A percentile compares a stretch with the other conserved stretches of the same genome.
phyloP scores from a whole-genome alignment of 2,113 vertebrate genomes.

The Laterallus jamaicensis region DNA sequence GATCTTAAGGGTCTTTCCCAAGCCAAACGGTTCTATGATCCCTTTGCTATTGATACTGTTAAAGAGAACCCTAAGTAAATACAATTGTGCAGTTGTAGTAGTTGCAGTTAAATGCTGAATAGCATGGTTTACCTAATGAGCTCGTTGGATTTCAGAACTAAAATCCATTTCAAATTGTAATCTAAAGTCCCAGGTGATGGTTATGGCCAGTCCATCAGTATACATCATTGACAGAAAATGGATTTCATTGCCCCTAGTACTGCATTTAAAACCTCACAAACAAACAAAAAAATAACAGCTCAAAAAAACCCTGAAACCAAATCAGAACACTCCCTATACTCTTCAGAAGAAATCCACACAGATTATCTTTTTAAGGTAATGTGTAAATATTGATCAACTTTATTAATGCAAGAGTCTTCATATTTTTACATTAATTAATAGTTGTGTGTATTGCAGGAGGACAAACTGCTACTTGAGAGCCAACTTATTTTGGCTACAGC shows the following conservation, averaged over 20 bases:
- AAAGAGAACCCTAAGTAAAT: neutral
- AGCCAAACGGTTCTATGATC: no score
- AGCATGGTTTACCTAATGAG: neutral
- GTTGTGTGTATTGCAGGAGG: slow-evolving; percentile 81
- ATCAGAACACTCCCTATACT: neutral
- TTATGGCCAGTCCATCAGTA: neutral
- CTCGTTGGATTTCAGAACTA: neutral
- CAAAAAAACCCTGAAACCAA: no score
- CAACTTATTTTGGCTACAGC: slow-evolving; percentile 95
- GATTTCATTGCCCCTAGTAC: neutral
- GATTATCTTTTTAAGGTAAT: neutral
- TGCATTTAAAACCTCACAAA: neutral
- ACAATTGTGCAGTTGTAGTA: neutral
- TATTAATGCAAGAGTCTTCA: neutral
- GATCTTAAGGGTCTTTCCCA: no score
- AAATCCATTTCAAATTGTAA: neutral
- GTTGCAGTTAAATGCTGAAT: neutral
- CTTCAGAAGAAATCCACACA: no score
- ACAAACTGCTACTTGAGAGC: slow-evolving; percentile 96
- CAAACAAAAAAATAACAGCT: neutral
- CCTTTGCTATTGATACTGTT: neutral
- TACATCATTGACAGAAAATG: neutral
- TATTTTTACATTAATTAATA: neutral
- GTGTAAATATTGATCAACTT: neutral
- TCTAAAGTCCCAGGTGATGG: neutral